Percentiles rank a stretch among this genome's conserved stretches.
Evolutionary conservation across 2,113 vertebrate genomes (phyloP).

Genomic region (Hemicordylus capensis): DNA sequence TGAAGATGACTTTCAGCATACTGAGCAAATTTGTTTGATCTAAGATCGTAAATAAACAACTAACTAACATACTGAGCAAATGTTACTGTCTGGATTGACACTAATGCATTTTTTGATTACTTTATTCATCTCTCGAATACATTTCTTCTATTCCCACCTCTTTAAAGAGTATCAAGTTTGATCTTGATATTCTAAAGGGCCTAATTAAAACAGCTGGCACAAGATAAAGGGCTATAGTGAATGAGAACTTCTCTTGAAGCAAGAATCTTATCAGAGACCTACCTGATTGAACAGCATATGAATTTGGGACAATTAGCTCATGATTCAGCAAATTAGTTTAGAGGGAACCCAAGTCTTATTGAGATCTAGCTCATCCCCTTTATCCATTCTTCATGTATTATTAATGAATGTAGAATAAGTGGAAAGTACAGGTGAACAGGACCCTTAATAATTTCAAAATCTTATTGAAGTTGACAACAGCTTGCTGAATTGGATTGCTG

Average conservation of each 20-base stretch:
- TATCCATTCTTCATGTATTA: neutral
- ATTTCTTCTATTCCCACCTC: neutral
- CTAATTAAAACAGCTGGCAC: constrained; percentile 26
- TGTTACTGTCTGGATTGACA: neutral
- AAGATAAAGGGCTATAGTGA: neutral
- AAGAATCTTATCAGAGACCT: neutral
- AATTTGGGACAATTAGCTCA: constrained; percentile 5
- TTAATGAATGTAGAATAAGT: neutral
- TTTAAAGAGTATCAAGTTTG: neutral
- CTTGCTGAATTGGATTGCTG: neutral
- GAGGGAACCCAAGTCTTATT: neutral
- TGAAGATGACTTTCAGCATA: constrained; percentile 4
- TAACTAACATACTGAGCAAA: too few species aligned
- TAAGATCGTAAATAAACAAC: too few species aligned
- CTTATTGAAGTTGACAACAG: neutral
- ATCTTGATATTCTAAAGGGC: neutral
- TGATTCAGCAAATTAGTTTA: constrained; percentile 6
- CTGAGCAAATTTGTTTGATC: too few species aligned
- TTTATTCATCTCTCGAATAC: neutral
- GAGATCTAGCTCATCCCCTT: neutral
- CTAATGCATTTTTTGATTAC: neutral
- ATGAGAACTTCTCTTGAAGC: neutral
- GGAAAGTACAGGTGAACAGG: neutral
- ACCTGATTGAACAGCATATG: neutral
- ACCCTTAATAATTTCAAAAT: neutral